Conservation (phyloP, 2,797 vertebrate species). For the Sciurus carolinensis region DNA sequence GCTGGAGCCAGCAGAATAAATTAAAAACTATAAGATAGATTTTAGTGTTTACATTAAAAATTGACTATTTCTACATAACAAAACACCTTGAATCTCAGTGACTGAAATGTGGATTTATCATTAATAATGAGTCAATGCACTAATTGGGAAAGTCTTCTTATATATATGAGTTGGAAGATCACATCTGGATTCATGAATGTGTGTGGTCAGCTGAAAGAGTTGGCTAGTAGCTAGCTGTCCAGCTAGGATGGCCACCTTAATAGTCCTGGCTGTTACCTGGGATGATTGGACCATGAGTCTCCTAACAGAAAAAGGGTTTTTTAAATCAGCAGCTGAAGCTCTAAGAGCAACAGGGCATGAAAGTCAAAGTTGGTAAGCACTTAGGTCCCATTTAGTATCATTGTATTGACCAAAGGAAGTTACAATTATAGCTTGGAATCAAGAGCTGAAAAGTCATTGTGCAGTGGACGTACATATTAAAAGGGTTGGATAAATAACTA, state of each 20-base stretch:
- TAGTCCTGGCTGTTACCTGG: background rate
- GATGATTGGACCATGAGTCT: background rate
- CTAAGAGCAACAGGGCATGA: background rate
- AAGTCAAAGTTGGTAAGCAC: background rate
- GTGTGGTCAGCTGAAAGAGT: background rate
- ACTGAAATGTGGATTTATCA: background rate
- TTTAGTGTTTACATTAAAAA: background rate
- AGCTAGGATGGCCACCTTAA: background rate
- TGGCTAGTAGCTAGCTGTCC: background rate
- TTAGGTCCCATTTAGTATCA: background rate
- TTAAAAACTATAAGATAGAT: background rate
- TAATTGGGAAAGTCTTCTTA: background rate
- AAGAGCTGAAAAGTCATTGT: background rate
- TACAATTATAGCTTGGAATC: background rate
- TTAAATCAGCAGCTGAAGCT: background rate
- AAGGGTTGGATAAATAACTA: background rate
- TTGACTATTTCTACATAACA: background rate
- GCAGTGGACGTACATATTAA: background rate
- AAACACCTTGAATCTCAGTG: background rate
- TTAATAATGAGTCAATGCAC: background rate
- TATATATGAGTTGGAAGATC: background rate
- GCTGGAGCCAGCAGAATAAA: background rate
- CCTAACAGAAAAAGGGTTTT: background rate
- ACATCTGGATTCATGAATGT: background rate
- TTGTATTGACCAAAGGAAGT: background rate